Conservation (phyloP, 2,113 vertebrate genomes). For the Nanorana parkeri region DNA sequence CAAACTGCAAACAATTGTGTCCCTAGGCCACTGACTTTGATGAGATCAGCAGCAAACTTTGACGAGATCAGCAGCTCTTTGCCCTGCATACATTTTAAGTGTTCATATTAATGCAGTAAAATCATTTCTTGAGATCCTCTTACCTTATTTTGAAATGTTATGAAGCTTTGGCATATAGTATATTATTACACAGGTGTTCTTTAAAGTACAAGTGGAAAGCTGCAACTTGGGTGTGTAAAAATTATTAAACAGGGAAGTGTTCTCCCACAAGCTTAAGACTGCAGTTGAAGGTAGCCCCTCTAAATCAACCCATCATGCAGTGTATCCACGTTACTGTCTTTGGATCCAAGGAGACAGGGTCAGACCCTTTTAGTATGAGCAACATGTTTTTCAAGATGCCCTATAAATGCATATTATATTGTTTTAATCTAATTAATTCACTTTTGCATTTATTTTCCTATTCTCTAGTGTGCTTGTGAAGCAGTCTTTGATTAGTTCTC, state of each 20-base stretch:
- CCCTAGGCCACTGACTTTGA: too few relatives aligned
- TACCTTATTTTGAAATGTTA: too few relatives aligned
- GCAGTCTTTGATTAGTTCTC: slow-evolving; percentile 14
- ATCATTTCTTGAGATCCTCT: too few relatives aligned
- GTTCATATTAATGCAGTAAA: too few relatives aligned
- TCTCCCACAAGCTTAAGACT: neutral
- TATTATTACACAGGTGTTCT: neutral
- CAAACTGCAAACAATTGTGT: too few relatives aligned
- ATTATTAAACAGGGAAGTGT: slow-evolving; percentile 17
- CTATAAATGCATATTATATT: slow-evolving; percentile 27
- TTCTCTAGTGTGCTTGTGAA: neutral
- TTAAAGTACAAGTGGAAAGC: neutral
- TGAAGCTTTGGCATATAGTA: too few relatives aligned
- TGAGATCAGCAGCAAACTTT: too few relatives aligned
- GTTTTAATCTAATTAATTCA: slow-evolving; percentile 29
- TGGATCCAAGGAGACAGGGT: neutral
- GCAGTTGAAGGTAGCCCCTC: neutral
- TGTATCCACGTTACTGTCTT: neutral
- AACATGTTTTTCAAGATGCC: neutral
- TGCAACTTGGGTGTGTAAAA: neutral
- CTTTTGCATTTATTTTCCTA: slow-evolving; percentile 2
- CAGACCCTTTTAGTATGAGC: neutral
- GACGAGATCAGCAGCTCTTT: too few relatives aligned
- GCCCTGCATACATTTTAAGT: too few relatives aligned
- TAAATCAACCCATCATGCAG: slow-evolving; percentile 12